A percentile compares a stretch with the other conserved stretches of the same genome.
Evolutionary conservation across 2,113 vertebrate species (phyloP).

Genomic region (Rhineura floridana): DNA sequence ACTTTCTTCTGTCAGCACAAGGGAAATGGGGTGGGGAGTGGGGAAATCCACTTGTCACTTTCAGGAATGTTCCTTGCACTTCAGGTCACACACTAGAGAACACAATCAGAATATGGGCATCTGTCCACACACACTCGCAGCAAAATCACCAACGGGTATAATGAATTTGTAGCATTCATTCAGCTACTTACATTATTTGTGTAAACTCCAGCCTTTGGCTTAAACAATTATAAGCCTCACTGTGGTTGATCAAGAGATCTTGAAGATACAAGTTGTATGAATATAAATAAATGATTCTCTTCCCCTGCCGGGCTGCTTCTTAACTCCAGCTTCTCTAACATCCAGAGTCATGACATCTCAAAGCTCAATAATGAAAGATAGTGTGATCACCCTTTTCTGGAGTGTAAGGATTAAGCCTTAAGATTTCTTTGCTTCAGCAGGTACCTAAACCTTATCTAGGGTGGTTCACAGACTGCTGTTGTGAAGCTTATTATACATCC

Average conservation of each 20-base stretch:
- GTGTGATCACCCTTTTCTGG: not conserved
- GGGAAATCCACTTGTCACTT: not conserved
- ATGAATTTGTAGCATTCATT: not conserved
- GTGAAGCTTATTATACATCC: not conserved
- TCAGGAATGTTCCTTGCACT: too few relatives aligned
- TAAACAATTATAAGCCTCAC: not conserved
- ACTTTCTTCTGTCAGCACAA: too few relatives aligned
- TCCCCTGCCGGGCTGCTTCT: not conserved
- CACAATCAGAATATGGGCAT: not conserved
- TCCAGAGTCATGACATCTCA: not conserved
- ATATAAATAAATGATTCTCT: not conserved
- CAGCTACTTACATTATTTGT: not conserved
- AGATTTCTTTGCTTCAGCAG: not conserved
- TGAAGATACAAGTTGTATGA: not conserved
- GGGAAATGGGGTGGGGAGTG: not conserved
- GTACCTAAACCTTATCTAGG: not conserved
- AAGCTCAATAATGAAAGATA: not conserved
- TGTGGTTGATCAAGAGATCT: not conserved
- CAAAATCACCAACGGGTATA: not conserved
- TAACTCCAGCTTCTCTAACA: not conserved
- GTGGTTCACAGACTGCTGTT: conserved; percentile 18
- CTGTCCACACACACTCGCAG: not conserved
- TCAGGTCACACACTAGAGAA: too few relatives aligned
- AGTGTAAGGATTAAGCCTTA: not conserved
- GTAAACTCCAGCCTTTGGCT: not conserved